Base-by-base conservation (phyloP, 2,113 vertebrate genomes). In the Charadrius vociferus region DNA sequence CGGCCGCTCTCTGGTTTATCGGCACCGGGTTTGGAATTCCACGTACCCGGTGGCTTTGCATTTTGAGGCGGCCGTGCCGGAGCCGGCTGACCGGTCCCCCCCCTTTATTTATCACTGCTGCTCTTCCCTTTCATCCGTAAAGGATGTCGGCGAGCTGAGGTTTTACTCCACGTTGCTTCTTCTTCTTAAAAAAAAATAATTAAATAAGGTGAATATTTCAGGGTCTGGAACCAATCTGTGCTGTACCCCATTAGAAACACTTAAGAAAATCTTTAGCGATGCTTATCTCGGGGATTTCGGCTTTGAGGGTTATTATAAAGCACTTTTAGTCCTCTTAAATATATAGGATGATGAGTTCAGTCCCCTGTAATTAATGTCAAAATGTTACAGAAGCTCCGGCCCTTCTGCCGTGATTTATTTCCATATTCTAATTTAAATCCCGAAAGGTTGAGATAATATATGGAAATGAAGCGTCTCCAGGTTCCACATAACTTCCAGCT, bases 291-390 rank as follows among this genome's bases (percentile, higher is more conserved):
- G 82, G 74, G 86, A 63, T 96, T 92, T 86, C 82, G 92, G 75
- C 84, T 88, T 83, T 72, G 66, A 90, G 71, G 79, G 91, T 86
- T 90, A 59, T 90, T 75, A 36, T 41, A 72, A 62, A 86, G 88
- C 80, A 79, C 68, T 82, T 92, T 47, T 61, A 94, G 90, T 32
- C 81, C 29, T 62, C 45, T 92, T 88, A 90, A 88, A 67, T 71
- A 67, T 71, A 23, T 30, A 62, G 49, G 74, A 58, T 90, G 86
- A 92, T 94, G 39, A 94, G 82, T 95, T 95, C 93, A 94, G 82
- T 92, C 96, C 96, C 80, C 75, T 86, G 71, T 95, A 97, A 95
- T 97, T 97, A 96, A 94, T 66, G 56, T 67, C 74, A 56, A 39
- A 95, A 58, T 0, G 19, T 92, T 97, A 90, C 27, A 86, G 89